Conservation (phyloP, 2,113 vertebrate genomes). For the Sprattus sprattus region DNA sequence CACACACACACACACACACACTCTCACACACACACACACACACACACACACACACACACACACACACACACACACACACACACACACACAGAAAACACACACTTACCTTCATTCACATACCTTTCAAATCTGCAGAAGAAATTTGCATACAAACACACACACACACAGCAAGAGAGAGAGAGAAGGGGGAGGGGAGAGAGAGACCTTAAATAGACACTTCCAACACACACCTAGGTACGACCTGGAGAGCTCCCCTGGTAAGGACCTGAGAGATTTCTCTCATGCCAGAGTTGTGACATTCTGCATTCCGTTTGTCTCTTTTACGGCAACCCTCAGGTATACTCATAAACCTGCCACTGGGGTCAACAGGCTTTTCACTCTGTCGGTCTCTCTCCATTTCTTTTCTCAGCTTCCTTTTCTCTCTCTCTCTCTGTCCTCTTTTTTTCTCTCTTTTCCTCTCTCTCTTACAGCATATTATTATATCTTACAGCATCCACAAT, state of each 20-base stretch:
- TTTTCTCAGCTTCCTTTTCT: neutral
- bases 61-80: too few species aligned
- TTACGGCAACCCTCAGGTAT: neutral
- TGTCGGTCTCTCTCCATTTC: neutral
- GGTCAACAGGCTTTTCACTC: neutral
- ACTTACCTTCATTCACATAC: too few species aligned
- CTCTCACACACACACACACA: neutral
- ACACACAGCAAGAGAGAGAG: neutral
- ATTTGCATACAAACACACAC: neutral
- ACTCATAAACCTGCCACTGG: neutral
- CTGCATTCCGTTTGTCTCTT: neutral
- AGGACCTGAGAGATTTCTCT: neutral
- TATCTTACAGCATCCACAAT: neutral
- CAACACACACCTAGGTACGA: neutral
- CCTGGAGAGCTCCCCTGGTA: neutral
- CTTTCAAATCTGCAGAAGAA: too few species aligned
- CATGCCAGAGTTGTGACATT: neutral
- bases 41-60: neutral
- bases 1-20: neutral
- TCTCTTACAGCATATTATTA: neutral
- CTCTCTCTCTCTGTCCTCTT: neutral
- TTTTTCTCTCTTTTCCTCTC: neutral
- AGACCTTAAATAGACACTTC: neutral
- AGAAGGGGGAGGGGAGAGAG: neutral
- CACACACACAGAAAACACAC: neutral